Conservation (phyloP, 2,888 invertebrate species). For the Cryptocephalus moraei region DNA sequence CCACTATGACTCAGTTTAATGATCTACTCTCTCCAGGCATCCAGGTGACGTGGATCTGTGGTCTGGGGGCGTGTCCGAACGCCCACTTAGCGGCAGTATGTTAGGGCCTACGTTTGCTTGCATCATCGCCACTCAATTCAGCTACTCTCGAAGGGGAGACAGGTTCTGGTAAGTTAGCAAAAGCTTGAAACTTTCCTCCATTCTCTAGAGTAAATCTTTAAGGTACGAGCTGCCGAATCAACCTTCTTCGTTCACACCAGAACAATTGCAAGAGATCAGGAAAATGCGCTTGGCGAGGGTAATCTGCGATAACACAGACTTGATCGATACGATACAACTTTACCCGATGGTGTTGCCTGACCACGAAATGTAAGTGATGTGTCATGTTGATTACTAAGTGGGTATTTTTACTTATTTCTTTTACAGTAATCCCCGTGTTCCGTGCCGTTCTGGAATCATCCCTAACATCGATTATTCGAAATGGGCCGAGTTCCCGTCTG, state of each 20-base stretch:
- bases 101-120: slow-evolving; percentile 92
- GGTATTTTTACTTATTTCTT: slow-evolving; percentile 18
- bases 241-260: slow-evolving; percentile 82
- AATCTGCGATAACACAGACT: slow-evolving; percentile 86
- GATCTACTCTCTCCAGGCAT: slow-evolving; percentile 44
- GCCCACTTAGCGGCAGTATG: slow-evolving; percentile 83
- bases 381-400: too few relatives aligned
- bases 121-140: slow-evolving; percentile 87
- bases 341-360: slow-evolving; percentile 89
- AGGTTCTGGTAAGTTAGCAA: slow-evolving; percentile 63
- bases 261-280: slow-evolving; percentile 73
- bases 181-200: background rate
- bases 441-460: slow-evolving; percentile 79
- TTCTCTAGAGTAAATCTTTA: slow-evolving; percentile 5
- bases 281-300: slow-evolving; percentile 72
- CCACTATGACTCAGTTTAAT: too few relatives aligned
- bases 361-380: slow-evolving; percentile 71
- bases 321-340: slow-evolving; percentile 82
- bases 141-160: slow-evolving; percentile 79
- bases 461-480: slow-evolving; percentile 81
- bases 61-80: slow-evolving; percentile 90
- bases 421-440: slow-evolving; percentile 81
- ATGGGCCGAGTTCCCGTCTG: slow-evolving; percentile 61
- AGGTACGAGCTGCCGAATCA: slow-evolving; percentile 84
- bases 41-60: slow-evolving; percentile 89